Evolutionary conservation across 1,140 invertebrate genomes (phyloP), one percentile per base, ranked within the genome.

Genomic region (Caenorhabditis brenneri): DNA sequence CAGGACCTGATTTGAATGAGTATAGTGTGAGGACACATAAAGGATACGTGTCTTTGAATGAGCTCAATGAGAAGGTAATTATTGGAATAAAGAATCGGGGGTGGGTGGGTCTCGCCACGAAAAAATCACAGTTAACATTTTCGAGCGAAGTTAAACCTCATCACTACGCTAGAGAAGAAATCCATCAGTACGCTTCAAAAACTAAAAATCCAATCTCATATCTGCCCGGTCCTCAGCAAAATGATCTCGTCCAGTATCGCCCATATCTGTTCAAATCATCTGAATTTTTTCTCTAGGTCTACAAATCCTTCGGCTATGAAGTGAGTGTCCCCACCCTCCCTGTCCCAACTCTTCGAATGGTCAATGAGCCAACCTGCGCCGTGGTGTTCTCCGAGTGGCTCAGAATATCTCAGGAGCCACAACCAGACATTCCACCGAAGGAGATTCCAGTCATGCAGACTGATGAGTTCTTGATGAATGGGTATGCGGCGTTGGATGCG

Each of bases 311-410:
- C 22, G 65, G 65, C 5, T 74, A 74, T 24, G 65, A 42, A 27
- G 42, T 74, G 7, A n/a, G 16, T 4, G 15, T 19, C 0, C 36
- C 65, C 10, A 42, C 65, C 0, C 36, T 42, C 2, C 65, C 65
- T 2, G 22, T 74, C 2, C 65, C 65, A 24, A 74, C 65, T 15
- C 65, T 74, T 46, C 19, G 36, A 42, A 74, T 74, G 65, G 22
- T 74, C 36, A 74, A 42, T 42, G 65, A 74, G 36, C 65, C 65
- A 4, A 74, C 65, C 24, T 74, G 65, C 24, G 65, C 24, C 6
- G 2, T 19, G 19, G 65, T 74, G 36, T 74, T 74, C 22, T 42
- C 65, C 3, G 65, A 74, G 24, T 74, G 65, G 65, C 36, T 74
- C 19, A 42, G 36, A 42, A 42, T 74, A 22, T 39, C 65, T 3